Conservation (phyloP, 1,140 invertebrate genomes). For the Sitophilus oryzae region DNA sequence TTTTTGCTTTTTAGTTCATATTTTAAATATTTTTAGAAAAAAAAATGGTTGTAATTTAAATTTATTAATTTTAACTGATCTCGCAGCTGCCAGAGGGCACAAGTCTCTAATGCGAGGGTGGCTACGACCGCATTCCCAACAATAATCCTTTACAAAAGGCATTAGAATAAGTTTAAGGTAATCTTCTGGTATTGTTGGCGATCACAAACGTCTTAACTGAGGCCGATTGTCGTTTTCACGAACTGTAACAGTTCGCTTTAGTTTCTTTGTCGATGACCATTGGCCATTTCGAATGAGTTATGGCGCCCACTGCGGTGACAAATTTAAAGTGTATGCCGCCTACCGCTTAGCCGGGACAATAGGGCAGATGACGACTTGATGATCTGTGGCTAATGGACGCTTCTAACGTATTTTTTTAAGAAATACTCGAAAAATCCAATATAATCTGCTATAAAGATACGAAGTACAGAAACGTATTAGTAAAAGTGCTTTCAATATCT, state of each 20-base stretch:
- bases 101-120: too few species aligned
- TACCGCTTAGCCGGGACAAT: not conserved
- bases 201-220: not conserved
- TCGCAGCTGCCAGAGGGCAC: too few species aligned
- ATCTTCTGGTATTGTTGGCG: not conserved
- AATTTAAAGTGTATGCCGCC: not conserved
- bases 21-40: too few species aligned
- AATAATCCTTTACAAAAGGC: too few species aligned
- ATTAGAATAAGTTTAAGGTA: not conserved
- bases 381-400: not conserved
- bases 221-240: not conserved
- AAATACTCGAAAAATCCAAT: conserved; percentile 14
- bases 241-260: not conserved
- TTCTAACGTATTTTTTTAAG: too few species aligned
- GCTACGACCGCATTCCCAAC: too few species aligned
- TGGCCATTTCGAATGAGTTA: not conserved
- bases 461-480: too few species aligned
- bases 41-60: too few species aligned
- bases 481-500: too few species aligned
- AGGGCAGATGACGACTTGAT: not conserved
- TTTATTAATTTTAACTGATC: too few species aligned
- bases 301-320: not conserved
- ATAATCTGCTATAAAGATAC: too few species aligned
- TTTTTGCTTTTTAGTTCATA: too few species aligned
- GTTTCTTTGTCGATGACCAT: not conserved